Conservation (phyloP, 1,140 invertebrate species). For the Coboldia fuscipes region DNA sequence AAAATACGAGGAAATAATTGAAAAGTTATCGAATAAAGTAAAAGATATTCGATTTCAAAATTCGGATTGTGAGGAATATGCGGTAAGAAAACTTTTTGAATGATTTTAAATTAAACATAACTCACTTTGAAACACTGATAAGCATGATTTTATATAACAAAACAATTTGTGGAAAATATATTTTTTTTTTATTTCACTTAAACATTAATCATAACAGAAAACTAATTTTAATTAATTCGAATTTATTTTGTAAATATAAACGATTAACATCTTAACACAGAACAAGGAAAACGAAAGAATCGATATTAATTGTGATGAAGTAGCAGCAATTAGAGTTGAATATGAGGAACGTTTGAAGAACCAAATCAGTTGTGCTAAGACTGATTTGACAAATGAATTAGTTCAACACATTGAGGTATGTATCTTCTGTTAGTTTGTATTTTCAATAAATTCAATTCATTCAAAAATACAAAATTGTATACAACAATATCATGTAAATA, state of each 20-base stretch:
- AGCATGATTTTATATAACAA: neutral
- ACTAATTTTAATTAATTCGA: no score
- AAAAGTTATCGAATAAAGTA: constrained; percentile 11
- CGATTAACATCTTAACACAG: neutral
- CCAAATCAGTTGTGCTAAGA: constrained; percentile 30
- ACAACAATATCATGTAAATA: no score
- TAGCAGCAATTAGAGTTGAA: constrained; percentile 23
- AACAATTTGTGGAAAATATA: neutral
- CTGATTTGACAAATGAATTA: constrained; percentile 32
- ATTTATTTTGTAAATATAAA: no score
- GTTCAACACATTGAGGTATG: constrained; percentile 37
- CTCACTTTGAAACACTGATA: neutral
- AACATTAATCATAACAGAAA: no score
- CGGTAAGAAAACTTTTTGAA: constrained; percentile 11
- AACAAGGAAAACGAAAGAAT: neutral
- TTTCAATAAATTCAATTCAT: no score
- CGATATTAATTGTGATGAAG: constrained; percentile 20
- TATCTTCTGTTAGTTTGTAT: no score
- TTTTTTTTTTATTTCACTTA: no score
- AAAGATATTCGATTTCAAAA: constrained; percentile 13
- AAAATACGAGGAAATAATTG: constrained; percentile 10
- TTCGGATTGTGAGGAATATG: constrained; percentile 17
- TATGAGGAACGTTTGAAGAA: constrained; percentile 28
- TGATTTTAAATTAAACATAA: no score
- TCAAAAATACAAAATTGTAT: no score